phyloP scores from a whole-genome alignment of 2,113 vertebrate genomes.

The Apodemus speciosus region DNA sequence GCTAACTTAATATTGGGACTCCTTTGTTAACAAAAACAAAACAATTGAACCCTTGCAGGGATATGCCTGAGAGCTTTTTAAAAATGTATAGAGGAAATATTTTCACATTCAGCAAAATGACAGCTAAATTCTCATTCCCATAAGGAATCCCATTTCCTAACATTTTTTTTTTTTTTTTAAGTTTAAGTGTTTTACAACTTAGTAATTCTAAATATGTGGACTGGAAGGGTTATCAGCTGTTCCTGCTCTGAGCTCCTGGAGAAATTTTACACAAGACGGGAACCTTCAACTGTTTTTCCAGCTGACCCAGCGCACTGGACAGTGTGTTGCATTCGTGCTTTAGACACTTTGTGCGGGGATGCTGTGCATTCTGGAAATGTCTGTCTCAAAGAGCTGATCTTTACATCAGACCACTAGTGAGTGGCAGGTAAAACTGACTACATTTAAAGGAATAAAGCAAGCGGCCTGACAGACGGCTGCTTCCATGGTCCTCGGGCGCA shows the following conservation, averaged over 20 bases:
- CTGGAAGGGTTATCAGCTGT: slow-evolving; percentile 32
- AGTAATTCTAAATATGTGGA: slow-evolving; percentile 19
- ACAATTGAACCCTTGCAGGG: slow-evolving; percentile 20
- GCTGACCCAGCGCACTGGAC: slow-evolving; percentile 14
- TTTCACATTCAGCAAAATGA: slow-evolving; percentile 41
- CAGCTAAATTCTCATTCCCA: slow-evolving; percentile 23
- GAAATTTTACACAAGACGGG: slow-evolving; percentile 57
- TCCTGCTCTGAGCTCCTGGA: slow-evolving; percentile 46
- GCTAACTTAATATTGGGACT: slow-evolving; percentile 47
- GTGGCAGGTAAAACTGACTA: not conserved
- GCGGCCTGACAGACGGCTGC: slow-evolving; percentile 14
- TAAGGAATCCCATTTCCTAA: slow-evolving; percentile 49
- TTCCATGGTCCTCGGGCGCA: not conserved
- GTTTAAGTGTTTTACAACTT: not conserved
- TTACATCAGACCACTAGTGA: slow-evolving; percentile 29
- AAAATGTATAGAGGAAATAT: slow-evolving; percentile 32
- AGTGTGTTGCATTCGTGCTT: slow-evolving; percentile 78
- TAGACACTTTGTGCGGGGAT: slow-evolving; percentile 63
- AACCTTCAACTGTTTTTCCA: slow-evolving; percentile 34
- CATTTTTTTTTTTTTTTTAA: slow-evolving; percentile 6
- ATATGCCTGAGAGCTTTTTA: not conserved
- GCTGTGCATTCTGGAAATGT: not conserved
- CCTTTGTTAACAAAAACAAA: not conserved
- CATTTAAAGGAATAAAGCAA: slow-evolving; percentile 46
- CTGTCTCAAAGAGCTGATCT: slow-evolving; percentile 51